phyloP scores from a whole-genome alignment of 2,888 invertebrate genomes.

The Encarsia formosa region DNA sequence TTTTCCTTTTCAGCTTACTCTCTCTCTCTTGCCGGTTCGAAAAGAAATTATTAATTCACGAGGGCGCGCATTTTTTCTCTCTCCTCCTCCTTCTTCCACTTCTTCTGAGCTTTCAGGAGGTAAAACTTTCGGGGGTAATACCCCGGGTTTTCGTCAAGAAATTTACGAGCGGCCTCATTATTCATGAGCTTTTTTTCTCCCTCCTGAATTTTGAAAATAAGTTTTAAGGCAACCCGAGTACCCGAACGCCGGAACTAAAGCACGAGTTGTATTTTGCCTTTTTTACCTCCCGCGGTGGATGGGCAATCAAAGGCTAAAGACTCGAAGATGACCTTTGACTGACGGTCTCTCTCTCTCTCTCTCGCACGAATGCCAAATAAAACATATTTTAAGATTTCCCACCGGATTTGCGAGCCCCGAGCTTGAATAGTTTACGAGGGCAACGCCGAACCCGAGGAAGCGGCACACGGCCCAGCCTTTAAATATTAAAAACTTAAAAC shows the following conservation, averaged over 20 bases:
- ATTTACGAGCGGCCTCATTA: slow-evolving; percentile 14
- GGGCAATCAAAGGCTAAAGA: too few relatives aligned
- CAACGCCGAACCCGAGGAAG: slow-evolving; percentile 35
- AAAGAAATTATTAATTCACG: too few relatives aligned
- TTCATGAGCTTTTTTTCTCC: slow-evolving; percentile 5
- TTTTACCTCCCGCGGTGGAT: too few relatives aligned
- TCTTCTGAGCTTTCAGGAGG: too few relatives aligned
- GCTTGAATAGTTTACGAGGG: slow-evolving; percentile 40
- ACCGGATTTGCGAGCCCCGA: slow-evolving; percentile 34
- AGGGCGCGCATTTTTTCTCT: too few relatives aligned
- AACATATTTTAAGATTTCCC: slow-evolving; percentile 51
- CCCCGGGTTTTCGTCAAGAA: slow-evolving; percentile 5
- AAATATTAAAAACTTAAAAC: slow-evolving; percentile 50
- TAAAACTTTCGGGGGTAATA: too few relatives aligned
- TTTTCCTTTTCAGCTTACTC: too few relatives aligned
- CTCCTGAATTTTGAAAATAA: slow-evolving; percentile 12
- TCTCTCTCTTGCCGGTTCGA: too few relatives aligned
- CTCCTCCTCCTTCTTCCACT: too few relatives aligned
- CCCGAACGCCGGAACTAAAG: slow-evolving; percentile 18
- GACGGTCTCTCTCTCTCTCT: too few relatives aligned
- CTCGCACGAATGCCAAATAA: slow-evolving; percentile 37
- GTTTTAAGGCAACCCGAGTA: neutral
- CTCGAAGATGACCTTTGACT: slow-evolving; percentile 42
- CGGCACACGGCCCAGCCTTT: too few relatives aligned
- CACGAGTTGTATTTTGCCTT: too few relatives aligned